phyloP scores from a whole-genome alignment of 1,140 invertebrate species.

The Drosophila punjabiensis region DNA sequence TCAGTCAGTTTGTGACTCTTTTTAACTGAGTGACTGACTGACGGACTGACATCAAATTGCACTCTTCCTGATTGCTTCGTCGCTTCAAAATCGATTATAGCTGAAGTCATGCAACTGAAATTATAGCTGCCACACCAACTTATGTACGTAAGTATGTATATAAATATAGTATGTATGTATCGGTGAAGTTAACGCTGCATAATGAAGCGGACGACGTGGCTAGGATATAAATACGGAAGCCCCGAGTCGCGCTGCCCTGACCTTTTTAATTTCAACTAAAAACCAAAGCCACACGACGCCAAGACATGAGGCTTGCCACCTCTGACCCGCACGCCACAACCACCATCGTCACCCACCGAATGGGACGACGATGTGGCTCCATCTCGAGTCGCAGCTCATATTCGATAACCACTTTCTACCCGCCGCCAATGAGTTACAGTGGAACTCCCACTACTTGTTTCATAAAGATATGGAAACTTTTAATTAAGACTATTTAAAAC shows the following conservation, averaged over 20 bases:
- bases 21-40: conserved; percentile 45
- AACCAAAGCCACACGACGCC: conserved; percentile 60
- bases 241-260: conserved; percentile 39
- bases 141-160: conserved; percentile 45
- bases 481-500: neutral
- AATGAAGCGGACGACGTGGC: conserved; percentile 51
- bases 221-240: conserved; percentile 47
- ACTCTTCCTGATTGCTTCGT: conserved; percentile 71
- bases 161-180: conserved; percentile 35
- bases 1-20: conserved; percentile 28
- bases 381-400: conserved; percentile 53
- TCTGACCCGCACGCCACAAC: conserved; percentile 50
- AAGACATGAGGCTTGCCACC: conserved; percentile 39
- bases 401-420: conserved; percentile 81
- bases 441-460: neutral
- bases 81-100: conserved; percentile 62
- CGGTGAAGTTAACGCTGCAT: conserved; percentile 52
- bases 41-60: conserved; percentile 69
- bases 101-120: conserved; percentile 53
- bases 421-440: conserved; percentile 47
- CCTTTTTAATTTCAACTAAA: conserved; percentile 63
- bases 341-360: conserved; percentile 3
- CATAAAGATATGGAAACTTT: neutral
- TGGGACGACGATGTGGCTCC: conserved; percentile 5
- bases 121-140: conserved; percentile 33